These are phyloP conservation scores for Salvelinus namaycush DNA, from an alignment of 2,113 vertebrate species.

Conservation along the genomic window DNA sequence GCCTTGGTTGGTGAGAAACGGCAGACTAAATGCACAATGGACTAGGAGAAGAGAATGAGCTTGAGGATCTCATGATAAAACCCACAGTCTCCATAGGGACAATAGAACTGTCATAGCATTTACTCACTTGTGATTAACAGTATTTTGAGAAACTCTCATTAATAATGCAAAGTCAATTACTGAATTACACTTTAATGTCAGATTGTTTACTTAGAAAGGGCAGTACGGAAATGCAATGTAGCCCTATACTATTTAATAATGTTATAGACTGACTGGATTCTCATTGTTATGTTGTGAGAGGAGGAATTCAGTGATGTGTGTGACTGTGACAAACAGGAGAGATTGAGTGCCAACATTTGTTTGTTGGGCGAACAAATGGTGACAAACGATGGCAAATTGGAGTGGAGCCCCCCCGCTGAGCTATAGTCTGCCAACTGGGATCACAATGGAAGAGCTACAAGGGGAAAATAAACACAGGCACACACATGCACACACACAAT, in stretches of 20 bases:
- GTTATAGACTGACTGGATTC: too few species aligned
- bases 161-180: not conserved
- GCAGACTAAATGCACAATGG: too few species aligned
- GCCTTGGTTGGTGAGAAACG: too few species aligned
- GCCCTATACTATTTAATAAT: too few species aligned
- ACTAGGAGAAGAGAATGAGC: not conserved
- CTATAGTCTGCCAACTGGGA: slow-evolving; percentile 58
- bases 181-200: not conserved
- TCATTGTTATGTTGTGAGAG: not conserved
- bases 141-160: not conserved
- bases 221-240: too few species aligned
- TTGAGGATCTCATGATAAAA: not conserved
- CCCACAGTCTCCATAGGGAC: not conserved
- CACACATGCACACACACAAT: slow-evolving; percentile 5
- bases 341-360: slow-evolving; percentile 57
- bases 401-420: slow-evolving; percentile 72
- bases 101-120: not conserved
- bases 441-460: slow-evolving; percentile 56
- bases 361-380: slow-evolving; percentile 70
- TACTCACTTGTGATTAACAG: not conserved
- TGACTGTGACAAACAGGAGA: slow-evolving; percentile 45
- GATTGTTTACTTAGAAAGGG: not conserved
- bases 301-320: slow-evolving; percentile 39
- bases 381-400: slow-evolving; percentile 79
- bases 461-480: slow-evolving; percentile 41